Evolutionary conservation across 2,888 invertebrate species (phyloP).

Genomic region (Ethmia dodecea): DNA sequence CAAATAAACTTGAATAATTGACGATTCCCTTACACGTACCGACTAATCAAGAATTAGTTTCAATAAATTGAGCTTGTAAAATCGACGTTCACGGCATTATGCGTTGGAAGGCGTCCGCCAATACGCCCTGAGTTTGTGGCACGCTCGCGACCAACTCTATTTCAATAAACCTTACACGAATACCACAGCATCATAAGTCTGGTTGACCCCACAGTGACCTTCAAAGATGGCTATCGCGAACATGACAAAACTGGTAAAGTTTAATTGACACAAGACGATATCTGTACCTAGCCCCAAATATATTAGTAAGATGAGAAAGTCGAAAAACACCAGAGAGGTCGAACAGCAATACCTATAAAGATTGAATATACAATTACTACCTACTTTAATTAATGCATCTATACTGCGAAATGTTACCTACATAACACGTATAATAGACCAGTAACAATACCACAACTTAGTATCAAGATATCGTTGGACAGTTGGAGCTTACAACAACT

Average conservation of each 20-base stretch:
- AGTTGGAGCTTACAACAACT: slow-evolving; percentile 39
- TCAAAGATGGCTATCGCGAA: slow-evolving; percentile 24
- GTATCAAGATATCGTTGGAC: slow-evolving; percentile 47
- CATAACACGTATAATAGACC: slow-evolving; percentile 57
- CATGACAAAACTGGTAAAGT: slow-evolving; percentile 30
- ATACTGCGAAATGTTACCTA: slow-evolving; percentile 58
- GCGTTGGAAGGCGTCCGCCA: slow-evolving; percentile 35
- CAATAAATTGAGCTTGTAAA: slow-evolving; percentile 72
- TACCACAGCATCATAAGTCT: no score
- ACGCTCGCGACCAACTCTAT: slow-evolving; percentile 26
- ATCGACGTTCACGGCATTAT: slow-evolving; percentile 55
- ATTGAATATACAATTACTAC: slow-evolving; percentile 67
- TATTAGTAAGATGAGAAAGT: slow-evolving; percentile 53
- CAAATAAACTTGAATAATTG: slow-evolving; percentile 57
- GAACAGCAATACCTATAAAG: slow-evolving; percentile 66
- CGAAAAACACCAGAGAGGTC: slow-evolving; percentile 56
- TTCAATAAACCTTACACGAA: no score
- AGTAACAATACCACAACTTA: slow-evolving; percentile 51
- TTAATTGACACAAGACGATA: slow-evolving; percentile 73
- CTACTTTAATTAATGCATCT: slow-evolving; percentile 62
- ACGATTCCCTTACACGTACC: slow-evolving; percentile 67
- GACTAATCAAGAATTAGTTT: slow-evolving; percentile 56
- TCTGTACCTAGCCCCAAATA: slow-evolving; percentile 63
- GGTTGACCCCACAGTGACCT: no score
- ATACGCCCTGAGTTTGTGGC: slow-evolving; percentile 31